Evolutionary conservation across 2,888 invertebrate species (phyloP).

Genomic region (Kryphioiulus occultus): DNA sequence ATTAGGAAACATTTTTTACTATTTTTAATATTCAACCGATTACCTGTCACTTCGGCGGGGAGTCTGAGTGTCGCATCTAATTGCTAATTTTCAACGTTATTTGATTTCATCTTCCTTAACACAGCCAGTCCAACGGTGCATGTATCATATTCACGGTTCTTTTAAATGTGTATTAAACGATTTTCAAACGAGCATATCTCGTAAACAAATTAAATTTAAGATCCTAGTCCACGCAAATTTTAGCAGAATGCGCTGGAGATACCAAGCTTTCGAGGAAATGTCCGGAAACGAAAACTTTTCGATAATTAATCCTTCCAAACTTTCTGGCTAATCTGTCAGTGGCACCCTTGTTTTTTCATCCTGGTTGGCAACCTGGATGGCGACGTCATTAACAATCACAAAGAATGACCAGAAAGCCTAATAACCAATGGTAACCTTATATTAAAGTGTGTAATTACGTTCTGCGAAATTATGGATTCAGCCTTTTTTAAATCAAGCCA

Average conservation of each 20-base stretch:
- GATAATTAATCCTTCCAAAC: neutral
- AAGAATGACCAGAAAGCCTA: neutral
- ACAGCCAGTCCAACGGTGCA: constrained; percentile 11
- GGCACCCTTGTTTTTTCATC: neutral
- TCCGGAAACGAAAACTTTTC: neutral
- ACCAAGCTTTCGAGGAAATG: neutral
- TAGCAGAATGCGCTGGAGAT: neutral
- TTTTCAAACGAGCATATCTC: neutral
- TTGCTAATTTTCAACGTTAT: neutral
- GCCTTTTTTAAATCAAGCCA: no score
- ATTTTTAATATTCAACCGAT: constrained; percentile 21
- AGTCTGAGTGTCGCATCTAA: neutral
- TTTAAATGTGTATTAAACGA: neutral
- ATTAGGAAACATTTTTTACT: constrained; percentile 16
- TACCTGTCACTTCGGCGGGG: neutral
- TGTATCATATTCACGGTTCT: neutral
- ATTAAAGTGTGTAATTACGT: no score
- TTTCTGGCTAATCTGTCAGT: neutral
- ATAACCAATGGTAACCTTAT: no score
- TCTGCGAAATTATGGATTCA: no score
- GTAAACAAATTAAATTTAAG: neutral
- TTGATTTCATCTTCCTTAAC: neutral
- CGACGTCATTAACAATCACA: neutral
- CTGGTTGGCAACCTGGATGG: neutral
- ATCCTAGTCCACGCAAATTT: neutral